phyloP scores from a whole-genome alignment of 2,113 vertebrate species.

The Rostratula benghalensis region DNA sequence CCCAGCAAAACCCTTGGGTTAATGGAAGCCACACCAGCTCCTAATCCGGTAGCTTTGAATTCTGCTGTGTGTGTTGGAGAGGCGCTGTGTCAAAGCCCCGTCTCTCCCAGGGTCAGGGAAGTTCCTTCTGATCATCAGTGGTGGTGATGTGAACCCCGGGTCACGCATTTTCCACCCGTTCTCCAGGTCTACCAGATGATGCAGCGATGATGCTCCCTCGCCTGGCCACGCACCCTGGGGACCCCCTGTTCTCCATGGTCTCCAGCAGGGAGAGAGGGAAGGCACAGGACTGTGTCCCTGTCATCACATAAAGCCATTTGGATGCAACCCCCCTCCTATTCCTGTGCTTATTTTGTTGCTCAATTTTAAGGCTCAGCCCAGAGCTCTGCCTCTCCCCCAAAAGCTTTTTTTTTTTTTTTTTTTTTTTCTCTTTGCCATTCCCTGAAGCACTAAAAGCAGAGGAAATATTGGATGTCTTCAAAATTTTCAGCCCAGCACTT shows the following conservation, averaged over 20 bases:
- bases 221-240: neutral
- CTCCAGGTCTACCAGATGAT: neutral
- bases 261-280: neutral
- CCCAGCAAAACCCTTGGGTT: conserved; percentile 35
- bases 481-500: neutral
- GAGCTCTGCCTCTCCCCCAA: neutral
- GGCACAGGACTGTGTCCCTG: neutral
- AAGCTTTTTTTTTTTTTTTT: neutral
- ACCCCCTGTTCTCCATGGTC: neutral
- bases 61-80: neutral
- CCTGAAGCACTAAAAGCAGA: neutral
- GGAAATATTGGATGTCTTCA: neutral
- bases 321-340: neutral
- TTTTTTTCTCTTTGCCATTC: neutral
- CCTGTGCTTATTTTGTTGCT: neutral
- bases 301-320: neutral
- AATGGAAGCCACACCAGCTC: conserved; percentile 65
- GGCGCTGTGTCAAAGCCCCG: neutral
- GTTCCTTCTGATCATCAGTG: neutral
- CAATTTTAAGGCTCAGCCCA: neutral
- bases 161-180: neutral
- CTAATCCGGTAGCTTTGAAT: conserved; percentile 58
- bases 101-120: conserved; percentile 40
- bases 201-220: neutral
- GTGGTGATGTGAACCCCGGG: conserved; percentile 31